Evolutionary conservation across 2,888 invertebrate species (phyloP).

Genomic region (Leuctra nigra): DNA sequence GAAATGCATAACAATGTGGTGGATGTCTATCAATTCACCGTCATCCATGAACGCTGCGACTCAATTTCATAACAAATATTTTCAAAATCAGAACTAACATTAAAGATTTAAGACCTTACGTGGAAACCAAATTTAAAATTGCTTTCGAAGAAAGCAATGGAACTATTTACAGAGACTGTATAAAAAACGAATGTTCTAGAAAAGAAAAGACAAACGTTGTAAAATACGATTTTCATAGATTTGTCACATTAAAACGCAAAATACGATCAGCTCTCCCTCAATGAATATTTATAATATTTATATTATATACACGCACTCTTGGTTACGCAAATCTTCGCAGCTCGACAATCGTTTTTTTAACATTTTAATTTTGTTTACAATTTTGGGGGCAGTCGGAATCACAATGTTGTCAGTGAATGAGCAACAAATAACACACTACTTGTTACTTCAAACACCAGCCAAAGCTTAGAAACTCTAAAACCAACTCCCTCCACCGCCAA

Average conservation of each 20-base stretch:
- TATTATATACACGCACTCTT: conserved; percentile 25
- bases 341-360: background rate
- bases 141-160: too few species aligned
- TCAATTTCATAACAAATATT: conserved; percentile 13
- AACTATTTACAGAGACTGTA: conserved; percentile 29
- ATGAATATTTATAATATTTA: conserved; percentile 25
- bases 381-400: conserved; percentile 27
- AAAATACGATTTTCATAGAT: conserved; percentile 19
- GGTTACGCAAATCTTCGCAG: too few species aligned
- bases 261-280: conserved; percentile 7
- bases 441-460: conserved; percentile 8
- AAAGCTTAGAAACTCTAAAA: conserved; percentile 49
- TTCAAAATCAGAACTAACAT: too few species aligned
- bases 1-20: conserved; percentile 28
- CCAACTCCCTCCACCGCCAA: conserved; percentile 83
- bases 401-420: conserved; percentile 31
- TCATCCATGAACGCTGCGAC: conserved; percentile 15
- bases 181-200: conserved; percentile 24
- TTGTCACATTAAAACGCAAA: conserved; percentile 16
- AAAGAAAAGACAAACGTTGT: conserved; percentile 21
- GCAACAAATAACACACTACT: conserved; percentile 28
- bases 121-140: conserved; percentile 24
- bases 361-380: conserved; percentile 14
- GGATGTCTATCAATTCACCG: conserved; percentile 21
- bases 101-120: conserved; percentile 5